A percentile compares a stretch with the other conserved stretches of the same genome.
Evolutionary conservation across 2,113 vertebrate genomes (phyloP).

Genomic region (Percopsis transmontana): DNA sequence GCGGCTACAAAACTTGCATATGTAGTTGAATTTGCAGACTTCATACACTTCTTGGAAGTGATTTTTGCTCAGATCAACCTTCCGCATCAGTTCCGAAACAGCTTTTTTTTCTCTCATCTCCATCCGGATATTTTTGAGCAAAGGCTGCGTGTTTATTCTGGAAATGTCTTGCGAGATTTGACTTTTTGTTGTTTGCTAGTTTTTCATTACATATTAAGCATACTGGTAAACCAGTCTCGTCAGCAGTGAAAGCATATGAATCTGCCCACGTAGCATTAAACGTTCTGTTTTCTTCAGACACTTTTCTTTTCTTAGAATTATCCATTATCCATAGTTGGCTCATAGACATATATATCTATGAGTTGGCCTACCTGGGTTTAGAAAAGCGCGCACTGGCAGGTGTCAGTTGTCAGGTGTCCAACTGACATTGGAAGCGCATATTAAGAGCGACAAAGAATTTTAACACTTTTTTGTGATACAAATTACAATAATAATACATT

Average conservation of each 20-base stretch:
- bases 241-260: neutral
- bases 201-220: neutral
- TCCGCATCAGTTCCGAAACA: conserved; percentile 11
- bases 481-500: too few species aligned
- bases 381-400: too few species aligned
- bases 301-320: neutral
- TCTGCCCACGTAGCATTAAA: neutral
- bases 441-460: neutral
- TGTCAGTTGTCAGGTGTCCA: too few species aligned
- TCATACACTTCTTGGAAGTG: conserved; percentile 22
- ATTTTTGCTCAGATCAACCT: too few species aligned
- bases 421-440: too few species aligned
- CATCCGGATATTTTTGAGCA: too few species aligned
- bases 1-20: conserved; percentile 25
- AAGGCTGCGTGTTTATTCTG: too few species aligned
- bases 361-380: conserved; percentile 20
- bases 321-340: too few species aligned
- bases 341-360: too few species aligned
- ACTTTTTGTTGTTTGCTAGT: neutral
- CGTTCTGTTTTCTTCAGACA: neutral
- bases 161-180: neutral
- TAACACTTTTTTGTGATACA: too few species aligned
- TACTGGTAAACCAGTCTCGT: neutral
- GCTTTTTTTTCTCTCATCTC: conserved; percentile 10
- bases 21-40: too few species aligned